A percentile compares a stretch with the other conserved stretches of the same genome.
These are phyloP conservation scores for Arvicanthis niloticus DNA, from an alignment of 2,113 vertebrate species.

Conservation along the genomic window DNA sequence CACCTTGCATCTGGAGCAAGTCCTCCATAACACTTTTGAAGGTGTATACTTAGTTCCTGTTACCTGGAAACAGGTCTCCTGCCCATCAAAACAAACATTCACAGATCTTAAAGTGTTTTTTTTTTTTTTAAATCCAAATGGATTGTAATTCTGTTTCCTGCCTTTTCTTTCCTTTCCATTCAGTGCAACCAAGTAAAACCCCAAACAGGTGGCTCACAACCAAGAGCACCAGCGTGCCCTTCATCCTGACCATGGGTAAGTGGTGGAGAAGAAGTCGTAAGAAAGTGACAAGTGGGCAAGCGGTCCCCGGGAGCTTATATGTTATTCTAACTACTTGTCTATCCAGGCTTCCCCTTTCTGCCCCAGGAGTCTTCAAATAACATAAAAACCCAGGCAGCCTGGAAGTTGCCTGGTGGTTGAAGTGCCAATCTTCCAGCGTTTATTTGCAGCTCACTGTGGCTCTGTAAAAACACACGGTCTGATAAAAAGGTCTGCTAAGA, in stretches of 20 bases:
- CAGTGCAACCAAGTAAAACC: conserved; percentile 40
- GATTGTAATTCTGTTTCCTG: conserved; percentile 2
- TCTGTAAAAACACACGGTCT: background rate
- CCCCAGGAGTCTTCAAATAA: background rate
- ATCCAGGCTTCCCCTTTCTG: background rate
- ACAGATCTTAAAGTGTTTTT: conserved; percentile 4
- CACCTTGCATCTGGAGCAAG: background rate
- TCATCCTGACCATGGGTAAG: background rate
- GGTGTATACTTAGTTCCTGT: background rate
- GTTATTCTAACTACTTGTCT: no score
- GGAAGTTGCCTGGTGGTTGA: background rate
- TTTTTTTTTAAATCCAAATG: background rate
- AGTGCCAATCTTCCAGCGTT: background rate
- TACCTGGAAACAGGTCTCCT: background rate
- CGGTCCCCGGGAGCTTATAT: background rate
- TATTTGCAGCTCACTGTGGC: conserved; percentile 4
- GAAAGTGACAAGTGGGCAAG: background rate
- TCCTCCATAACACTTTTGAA: background rate
- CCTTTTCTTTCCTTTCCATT: conserved; percentile 49
- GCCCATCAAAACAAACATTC: background rate
- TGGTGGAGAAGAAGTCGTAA: background rate
- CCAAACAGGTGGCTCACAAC: conserved; percentile 8
- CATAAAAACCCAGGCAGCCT: background rate
- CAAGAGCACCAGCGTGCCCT: background rate
- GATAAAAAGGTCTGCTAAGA: conserved; percentile 1